These are phyloP conservation scores for Bombus superbus DNA, from an alignment of 1,140 invertebrate genomes.

Conservation along the genomic window DNA sequence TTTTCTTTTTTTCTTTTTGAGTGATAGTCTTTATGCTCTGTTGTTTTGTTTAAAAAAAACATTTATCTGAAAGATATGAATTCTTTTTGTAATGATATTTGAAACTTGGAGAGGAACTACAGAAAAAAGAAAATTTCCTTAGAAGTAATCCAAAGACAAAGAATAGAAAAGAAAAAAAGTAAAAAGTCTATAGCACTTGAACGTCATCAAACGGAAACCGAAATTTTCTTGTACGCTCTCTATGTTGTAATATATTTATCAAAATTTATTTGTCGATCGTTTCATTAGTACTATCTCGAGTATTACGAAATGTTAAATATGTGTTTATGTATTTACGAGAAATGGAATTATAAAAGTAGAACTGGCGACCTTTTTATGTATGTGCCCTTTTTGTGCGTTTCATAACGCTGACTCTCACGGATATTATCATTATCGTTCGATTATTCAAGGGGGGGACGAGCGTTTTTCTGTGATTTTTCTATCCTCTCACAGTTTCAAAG, in stretches of 20 bases:
- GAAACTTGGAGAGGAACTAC: slow-evolving; percentile 59
- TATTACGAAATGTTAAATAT: slow-evolving; percentile 50
- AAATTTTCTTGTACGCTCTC: slow-evolving; percentile 38
- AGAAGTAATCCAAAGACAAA: slow-evolving; percentile 18
- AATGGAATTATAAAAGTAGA: slow-evolving; percentile 35
- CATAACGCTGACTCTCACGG: background rate
- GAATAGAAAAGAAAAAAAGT: background rate
- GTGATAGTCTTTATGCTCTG: slow-evolving; percentile 57
- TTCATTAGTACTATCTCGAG: slow-evolving; percentile 29
- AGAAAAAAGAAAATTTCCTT: slow-evolving; percentile 59
- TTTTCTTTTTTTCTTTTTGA: slow-evolving; percentile 15
- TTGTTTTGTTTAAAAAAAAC: slow-evolving; percentile 55
- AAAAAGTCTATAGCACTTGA: background rate
- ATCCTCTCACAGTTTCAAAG: slow-evolving; percentile 54
- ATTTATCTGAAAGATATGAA: slow-evolving; percentile 13
- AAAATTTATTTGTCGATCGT: slow-evolving; percentile 51
- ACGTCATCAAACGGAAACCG: background rate
- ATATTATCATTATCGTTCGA: slow-evolving; percentile 4
- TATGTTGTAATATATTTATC: slow-evolving; percentile 25
- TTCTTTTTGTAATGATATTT: slow-evolving; percentile 29
- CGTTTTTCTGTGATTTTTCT: slow-evolving; percentile 69
- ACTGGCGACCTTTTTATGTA: slow-evolving; percentile 7
- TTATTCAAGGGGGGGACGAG: slow-evolving; percentile 5
- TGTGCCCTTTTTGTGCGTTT: slow-evolving; percentile 6
- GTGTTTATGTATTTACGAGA: slow-evolving; percentile 34